Conservation (phyloP, 2,888 invertebrate genomes). For the Drosophila mimica region DNA sequence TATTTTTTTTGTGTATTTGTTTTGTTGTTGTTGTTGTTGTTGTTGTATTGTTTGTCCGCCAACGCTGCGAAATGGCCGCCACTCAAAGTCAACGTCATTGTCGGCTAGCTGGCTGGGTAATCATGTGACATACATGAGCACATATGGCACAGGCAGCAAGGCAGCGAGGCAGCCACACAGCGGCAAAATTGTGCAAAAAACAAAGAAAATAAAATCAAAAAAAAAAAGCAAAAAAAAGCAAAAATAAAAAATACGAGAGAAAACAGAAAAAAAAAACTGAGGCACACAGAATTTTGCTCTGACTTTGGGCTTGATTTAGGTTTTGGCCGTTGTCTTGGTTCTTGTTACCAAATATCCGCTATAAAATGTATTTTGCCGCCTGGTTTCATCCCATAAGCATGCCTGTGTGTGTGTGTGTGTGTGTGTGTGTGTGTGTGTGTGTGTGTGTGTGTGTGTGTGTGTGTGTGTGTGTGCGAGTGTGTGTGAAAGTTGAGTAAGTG, state of each 20-base stretch:
- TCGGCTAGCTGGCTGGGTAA: conserved; percentile 42
- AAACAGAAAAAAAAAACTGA: conserved; percentile 20
- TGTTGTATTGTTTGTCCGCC: conserved; percentile 28
- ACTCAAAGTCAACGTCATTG: conserved; percentile 61
- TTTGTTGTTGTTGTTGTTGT: conserved; percentile 5
- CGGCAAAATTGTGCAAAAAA: background rate
- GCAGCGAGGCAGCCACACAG: conserved; percentile 1
- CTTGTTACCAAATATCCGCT: conserved; percentile 50
- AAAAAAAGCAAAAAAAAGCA: background rate
- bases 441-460: conserved; percentile 4
- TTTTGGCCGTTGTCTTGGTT: conserved; percentile 35
- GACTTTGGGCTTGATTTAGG: conserved; percentile 39
- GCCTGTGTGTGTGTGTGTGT: conserved; percentile 10
- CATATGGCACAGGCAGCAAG: conserved; percentile 30
- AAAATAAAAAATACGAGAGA: background rate
- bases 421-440: conserved; percentile 15
- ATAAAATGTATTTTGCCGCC: conserved; percentile 51
- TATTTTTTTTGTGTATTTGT: conserved; percentile 1
- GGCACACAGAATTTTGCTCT: conserved; percentile 18
- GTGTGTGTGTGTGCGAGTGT: conserved; percentile 16
- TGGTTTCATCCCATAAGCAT: conserved; percentile 22
- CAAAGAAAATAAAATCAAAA: background rate
- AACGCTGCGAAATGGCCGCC: conserved; percentile 49
- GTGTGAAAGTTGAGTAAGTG: conserved; percentile 45
- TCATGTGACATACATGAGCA: conserved; percentile 53